Conservation (phyloP, 2,113 vertebrate genomes). For the Cyanistes caeruleus region DNA sequence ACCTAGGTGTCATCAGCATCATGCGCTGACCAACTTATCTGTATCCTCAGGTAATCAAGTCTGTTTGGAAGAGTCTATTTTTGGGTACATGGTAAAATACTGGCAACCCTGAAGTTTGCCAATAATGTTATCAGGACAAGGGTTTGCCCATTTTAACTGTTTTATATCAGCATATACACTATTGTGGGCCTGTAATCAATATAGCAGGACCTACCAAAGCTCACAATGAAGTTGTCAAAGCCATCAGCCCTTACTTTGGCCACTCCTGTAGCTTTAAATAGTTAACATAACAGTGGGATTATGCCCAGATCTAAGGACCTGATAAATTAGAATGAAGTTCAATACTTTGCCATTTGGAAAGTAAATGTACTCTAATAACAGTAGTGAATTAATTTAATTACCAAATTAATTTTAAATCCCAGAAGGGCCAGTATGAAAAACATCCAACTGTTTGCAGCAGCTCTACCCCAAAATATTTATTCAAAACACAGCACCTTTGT, state of each 20-base stretch:
- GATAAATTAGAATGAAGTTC: not conserved
- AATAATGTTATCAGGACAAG: not conserved
- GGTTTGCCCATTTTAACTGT: not conserved
- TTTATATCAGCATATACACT: not conserved
- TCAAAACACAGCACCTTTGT: not conserved
- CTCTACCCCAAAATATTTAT: not conserved
- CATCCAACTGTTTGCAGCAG: not conserved
- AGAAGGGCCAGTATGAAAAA: not conserved
- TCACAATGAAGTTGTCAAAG: not conserved
- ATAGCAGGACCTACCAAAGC: not conserved
- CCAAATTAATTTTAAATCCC: not conserved
- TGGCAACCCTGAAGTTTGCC: not conserved
- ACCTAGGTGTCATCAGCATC: accelerated
- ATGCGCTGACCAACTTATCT: not conserved
- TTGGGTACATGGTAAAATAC: accelerated
- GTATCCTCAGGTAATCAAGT: not conserved
- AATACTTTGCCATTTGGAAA: not conserved
- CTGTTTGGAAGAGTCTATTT: not conserved
- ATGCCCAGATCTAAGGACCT: not conserved
- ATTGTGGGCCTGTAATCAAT: not conserved
- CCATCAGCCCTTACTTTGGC: not conserved
- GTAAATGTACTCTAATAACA: not conserved
- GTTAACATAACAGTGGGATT: not conserved
- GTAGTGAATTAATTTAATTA: not conserved
- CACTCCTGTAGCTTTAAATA: not conserved